Conservation (phyloP, 2,113 vertebrate genomes). For the Cervus canadensis region DNA sequence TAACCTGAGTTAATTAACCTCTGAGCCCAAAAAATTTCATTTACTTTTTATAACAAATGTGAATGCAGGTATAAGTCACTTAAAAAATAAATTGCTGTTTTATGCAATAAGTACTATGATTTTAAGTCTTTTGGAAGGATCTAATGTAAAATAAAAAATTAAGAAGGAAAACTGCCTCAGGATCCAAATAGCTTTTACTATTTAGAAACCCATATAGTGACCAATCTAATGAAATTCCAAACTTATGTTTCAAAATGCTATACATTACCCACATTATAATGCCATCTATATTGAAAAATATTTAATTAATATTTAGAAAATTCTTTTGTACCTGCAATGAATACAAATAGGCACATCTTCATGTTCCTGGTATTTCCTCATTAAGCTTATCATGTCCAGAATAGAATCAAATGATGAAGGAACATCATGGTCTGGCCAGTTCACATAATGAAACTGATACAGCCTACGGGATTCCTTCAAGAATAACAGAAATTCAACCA, state of each 20-base stretch:
- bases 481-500: conserved; percentile 44
- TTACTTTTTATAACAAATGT: conserved; percentile 27
- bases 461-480: conserved; percentile 91
- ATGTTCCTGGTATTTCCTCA: conserved; percentile 96
- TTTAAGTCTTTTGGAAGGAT: not conserved
- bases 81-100: not conserved
- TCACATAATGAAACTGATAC: conserved; percentile 98
- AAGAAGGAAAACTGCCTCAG: not conserved
- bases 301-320: conserved; percentile 7
- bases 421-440: conserved; percentile 99
- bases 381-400: conserved; percentile 97
- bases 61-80: not conserved
- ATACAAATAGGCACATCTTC: conserved; percentile 96
- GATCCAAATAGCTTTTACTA: not conserved
- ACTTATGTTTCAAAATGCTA: conserved; percentile 22
- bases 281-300: not conserved
- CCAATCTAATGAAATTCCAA: conserved; percentile 8
- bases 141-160: not conserved
- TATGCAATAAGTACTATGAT: not conserved
- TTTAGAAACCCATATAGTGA: not conserved
- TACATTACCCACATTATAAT: not conserved
- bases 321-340: conserved; percentile 91
- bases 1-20: not conserved
- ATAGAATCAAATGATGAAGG: conserved; percentile 98
- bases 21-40: not conserved